These are phyloP conservation scores for Drosophila paranaensis DNA, from an alignment of 2,888 invertebrate species.

Conservation along the genomic window DNA sequence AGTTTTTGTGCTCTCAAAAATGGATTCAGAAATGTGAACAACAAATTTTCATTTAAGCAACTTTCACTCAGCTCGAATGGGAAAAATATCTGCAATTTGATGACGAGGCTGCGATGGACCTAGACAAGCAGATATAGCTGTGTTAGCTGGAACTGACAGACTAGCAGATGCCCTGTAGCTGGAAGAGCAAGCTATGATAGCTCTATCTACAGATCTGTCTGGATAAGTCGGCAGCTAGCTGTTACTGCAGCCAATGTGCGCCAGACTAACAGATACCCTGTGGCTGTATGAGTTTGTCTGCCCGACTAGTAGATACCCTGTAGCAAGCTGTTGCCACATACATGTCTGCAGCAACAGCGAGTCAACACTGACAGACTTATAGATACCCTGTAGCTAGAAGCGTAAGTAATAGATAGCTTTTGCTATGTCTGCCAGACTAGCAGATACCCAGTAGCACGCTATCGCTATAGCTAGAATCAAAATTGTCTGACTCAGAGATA, in stretches of 20 bases:
- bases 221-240: too few species aligned
- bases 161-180: neutral
- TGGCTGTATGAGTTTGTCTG: too few species aligned
- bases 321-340: too few species aligned
- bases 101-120: neutral
- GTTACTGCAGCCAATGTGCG: too few species aligned
- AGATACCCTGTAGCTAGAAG: neutral
- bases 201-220: too few species aligned
- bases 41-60: constrained; percentile 34
- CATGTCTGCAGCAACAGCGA: neutral
- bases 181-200: neutral
- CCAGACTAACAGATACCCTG: too few species aligned
- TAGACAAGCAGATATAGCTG: neutral
- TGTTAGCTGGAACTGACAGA: neutral
- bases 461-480: too few species aligned
- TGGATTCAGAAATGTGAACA: constrained; percentile 15
- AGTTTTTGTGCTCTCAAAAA: constrained; percentile 10
- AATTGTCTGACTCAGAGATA: too few species aligned
- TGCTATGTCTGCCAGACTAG: neutral
- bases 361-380: neutral
- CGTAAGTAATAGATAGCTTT: neutral
- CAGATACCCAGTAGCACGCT: neutral
- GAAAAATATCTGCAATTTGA: neutral
- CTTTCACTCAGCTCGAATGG: neutral
- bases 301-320: neutral